Conservation (phyloP, 2,888 invertebrate genomes). For the Ophion ellenae region DNA sequence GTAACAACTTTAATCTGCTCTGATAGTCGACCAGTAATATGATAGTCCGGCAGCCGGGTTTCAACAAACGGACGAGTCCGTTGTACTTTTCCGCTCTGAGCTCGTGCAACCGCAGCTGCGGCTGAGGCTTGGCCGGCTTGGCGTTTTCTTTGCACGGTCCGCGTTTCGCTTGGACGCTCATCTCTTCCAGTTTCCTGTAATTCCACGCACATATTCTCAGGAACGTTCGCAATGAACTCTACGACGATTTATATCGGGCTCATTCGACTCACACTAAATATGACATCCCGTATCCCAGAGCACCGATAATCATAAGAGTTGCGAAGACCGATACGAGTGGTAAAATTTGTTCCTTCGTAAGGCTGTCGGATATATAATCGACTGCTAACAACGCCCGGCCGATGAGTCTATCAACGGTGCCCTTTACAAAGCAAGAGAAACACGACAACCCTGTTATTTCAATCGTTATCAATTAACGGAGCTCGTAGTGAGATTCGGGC, state of each 20-base stretch:
- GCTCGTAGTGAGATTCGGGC: constrained; percentile 6
- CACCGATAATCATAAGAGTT: constrained; percentile 91
- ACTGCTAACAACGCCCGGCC: constrained; percentile 88
- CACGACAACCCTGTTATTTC: not conserved
- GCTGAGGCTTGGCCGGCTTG: constrained; percentile 82
- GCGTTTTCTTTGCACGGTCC: constrained; percentile 84
- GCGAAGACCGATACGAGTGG: constrained; percentile 92
- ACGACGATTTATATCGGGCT: not conserved
- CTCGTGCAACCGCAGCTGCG: constrained; percentile 94
- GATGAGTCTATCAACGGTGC: constrained; percentile 89
- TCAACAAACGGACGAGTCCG: constrained; percentile 94
- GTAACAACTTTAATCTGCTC: constrained; percentile 93
- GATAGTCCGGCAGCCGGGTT: constrained; percentile 97
- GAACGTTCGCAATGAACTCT: not conserved
- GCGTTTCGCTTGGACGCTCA: constrained; percentile 85
- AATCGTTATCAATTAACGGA: not conserved
- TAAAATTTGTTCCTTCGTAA: constrained; percentile 91
- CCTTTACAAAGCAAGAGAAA: constrained; percentile 76
- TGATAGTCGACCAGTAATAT: constrained; percentile 95
- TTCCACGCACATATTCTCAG: constrained; percentile 46
- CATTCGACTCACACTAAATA: constrained; percentile 88
- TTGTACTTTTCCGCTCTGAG: constrained; percentile 97
- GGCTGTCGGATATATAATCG: constrained; percentile 89
- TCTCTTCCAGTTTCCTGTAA: constrained; percentile 86
- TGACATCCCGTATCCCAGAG: constrained; percentile 93